phyloP scores from a whole-genome alignment of 2,888 invertebrate species.

The Andrena chrysosceles region DNA sequence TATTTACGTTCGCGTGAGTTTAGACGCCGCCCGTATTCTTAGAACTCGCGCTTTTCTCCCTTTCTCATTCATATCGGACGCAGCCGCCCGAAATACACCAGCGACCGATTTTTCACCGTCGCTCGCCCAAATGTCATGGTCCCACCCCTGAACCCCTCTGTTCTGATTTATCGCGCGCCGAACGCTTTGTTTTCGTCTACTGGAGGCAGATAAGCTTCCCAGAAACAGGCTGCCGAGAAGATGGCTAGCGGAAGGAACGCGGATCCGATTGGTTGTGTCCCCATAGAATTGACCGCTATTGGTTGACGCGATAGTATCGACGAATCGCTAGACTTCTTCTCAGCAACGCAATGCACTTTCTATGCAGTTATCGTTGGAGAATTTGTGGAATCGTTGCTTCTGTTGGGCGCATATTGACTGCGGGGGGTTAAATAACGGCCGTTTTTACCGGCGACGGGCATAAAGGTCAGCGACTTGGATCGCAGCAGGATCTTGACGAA shows the following conservation, averaged over 20 bases:
- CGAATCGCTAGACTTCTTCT: too few relatives aligned
- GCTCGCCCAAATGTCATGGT: background rate
- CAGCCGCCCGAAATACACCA: background rate
- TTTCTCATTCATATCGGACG: constrained; percentile 20
- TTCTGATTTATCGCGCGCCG: constrained; percentile 9
- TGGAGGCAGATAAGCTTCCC: constrained; percentile 18
- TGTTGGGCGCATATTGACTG: background rate
- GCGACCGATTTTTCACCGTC: background rate
- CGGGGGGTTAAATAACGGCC: constrained; percentile 27
- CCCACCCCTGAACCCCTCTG: background rate
- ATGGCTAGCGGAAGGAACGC: too few relatives aligned
- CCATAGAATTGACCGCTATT: too few relatives aligned
- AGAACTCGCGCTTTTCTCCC: constrained; percentile 8
- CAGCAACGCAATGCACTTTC: background rate
- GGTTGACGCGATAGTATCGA: too few relatives aligned
- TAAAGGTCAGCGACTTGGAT: constrained; percentile 56
- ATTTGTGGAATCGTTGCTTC: background rate
- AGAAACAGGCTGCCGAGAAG: too few relatives aligned
- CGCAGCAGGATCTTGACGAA: constrained; percentile 46
- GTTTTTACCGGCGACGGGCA: constrained; percentile 28
- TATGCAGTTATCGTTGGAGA: background rate
- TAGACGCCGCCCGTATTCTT: constrained; percentile 19
- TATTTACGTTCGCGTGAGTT: constrained; percentile 38
- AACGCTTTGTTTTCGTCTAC: background rate
- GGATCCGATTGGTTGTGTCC: background rate